Conservation (phyloP, 2,113 vertebrate genomes). For the Brachyhypopomus occidentalis region DNA sequence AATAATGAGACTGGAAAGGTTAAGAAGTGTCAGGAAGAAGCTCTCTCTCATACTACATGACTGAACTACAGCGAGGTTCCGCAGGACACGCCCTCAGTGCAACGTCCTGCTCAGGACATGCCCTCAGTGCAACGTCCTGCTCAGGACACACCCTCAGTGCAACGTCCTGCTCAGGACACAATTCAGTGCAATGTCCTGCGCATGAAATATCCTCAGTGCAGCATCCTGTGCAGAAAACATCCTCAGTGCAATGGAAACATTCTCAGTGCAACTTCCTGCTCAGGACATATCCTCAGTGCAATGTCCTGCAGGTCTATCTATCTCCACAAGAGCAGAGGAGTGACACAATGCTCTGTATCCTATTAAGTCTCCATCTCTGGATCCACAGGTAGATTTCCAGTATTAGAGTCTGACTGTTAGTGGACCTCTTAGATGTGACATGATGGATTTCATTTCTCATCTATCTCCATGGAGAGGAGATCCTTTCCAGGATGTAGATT, state of each 20-base stretch:
- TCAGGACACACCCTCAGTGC: too few relatives aligned
- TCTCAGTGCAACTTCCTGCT: too few relatives aligned
- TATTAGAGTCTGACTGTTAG: conserved; percentile 8
- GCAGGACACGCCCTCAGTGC: too few relatives aligned
- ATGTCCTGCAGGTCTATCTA: too few relatives aligned
- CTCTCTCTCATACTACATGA: not conserved
- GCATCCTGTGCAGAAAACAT: too few relatives aligned
- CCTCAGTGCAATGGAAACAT: too few relatives aligned
- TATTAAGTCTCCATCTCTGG: not conserved
- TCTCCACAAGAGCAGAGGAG: not conserved
- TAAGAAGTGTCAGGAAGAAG: not conserved
- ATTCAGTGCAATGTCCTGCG: too few relatives aligned
- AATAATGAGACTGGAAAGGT: not conserved
- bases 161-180: too few relatives aligned
- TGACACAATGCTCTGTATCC: not conserved
- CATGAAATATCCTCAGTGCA: too few relatives aligned
- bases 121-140: too few relatives aligned
- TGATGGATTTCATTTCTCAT: conserved; percentile 16
- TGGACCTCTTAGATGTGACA: not conserved
- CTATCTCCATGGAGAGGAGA: not conserved
- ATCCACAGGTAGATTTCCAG: conserved; percentile 5
- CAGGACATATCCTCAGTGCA: too few relatives aligned
- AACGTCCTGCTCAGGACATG: too few relatives aligned
- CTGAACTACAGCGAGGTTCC: not conserved
- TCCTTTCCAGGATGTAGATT: not conserved